Base-by-base conservation (phyloP, 2,888 invertebrate genomes). In the Lissocephala sabroskyi region DNA sequence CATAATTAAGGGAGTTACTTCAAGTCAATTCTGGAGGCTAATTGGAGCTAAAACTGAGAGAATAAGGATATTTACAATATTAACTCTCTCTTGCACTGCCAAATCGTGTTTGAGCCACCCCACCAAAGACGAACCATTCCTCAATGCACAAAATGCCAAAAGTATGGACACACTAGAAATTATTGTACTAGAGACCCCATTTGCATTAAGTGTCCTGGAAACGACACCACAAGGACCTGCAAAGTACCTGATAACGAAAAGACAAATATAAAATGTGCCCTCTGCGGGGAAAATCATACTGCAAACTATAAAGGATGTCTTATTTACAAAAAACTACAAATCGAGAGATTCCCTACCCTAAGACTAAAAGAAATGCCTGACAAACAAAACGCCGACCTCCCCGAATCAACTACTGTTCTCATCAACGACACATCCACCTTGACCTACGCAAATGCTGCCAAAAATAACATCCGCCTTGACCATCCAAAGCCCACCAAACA, bases 131-230 rank as follows among this genome's bases (percentile, higher is more conserved):
- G 39, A 37, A 42, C 10, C 13, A 43, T 49, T 11, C 37, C 37
- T 1, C 43, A 49, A 26, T 49, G 49, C 19, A 18, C 44, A 10
- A 45, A 41, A 13, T 49, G 49, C 35, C 45, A 49, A 35, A 44
- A 45, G 26, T 49, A 45, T 11, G 45, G 41, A 2, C 49, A 49
- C 23, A 45, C 41, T 5, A 39, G 32, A 10, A 45, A 32, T 13
- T 49, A 36, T 23, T 49, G 43, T 16, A 39, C 37, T 2, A 30
- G 18, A 32, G 33, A 46, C 32, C 46, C 46, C 7, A 11, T 46
- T n/a, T 40, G 40, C 23, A 19, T 40, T n/a, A 46, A 40, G 7
- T 46, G 32, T 16, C 30, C 39, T 26, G 39, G 30, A 0, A 30
- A 35, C 3, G 23, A 44, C 35, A 44, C 16, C 13, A 35, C 33